These are phyloP conservation scores for Falco punctatus DNA, from an alignment of 2,113 vertebrate species.

Conservation along the genomic window DNA sequence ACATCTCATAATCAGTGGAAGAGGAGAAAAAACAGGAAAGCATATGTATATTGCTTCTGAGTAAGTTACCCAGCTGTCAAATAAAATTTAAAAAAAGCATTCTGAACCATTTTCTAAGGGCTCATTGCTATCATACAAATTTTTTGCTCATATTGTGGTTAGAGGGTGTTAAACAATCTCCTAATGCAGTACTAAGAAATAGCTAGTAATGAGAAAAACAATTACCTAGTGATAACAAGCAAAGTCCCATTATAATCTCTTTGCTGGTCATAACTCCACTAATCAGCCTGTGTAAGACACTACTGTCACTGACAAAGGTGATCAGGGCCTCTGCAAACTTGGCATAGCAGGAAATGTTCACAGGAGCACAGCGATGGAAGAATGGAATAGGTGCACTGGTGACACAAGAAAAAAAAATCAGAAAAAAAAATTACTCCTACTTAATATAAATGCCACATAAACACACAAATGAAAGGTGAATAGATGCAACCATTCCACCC, in stretches of 20 bases:
- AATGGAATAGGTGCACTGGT: conserved; percentile 92
- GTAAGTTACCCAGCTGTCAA: conserved; percentile 42
- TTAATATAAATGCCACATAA: conserved; percentile 87
- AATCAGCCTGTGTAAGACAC: conserved; percentile 94
- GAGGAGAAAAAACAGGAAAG: conserved; percentile 41
- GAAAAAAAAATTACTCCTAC: conserved; percentile 90
- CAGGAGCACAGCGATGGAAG: conserved; percentile 97
- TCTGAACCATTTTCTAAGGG: conserved; percentile 40
- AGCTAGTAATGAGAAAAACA: conserved; percentile 86
- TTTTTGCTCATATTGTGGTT: conserved; percentile 52
- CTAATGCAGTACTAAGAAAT: conserved; percentile 76
- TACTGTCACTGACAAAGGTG: conserved; percentile 96
- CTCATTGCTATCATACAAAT: conserved; percentile 15
- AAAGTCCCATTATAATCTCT: conserved; percentile 98
- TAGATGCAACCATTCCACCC: conserved; percentile 76
- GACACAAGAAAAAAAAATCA: conserved; percentile 88
- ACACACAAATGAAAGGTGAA: conserved; percentile 86
- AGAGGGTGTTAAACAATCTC: conserved; percentile 72
- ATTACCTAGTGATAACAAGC: conserved; percentile 96
- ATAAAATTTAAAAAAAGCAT: conserved; percentile 44
- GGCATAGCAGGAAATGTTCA: conserved; percentile 96
- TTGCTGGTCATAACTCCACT: conserved; percentile 96
- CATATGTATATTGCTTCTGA: conserved; percentile 48
- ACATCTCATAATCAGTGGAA: not conserved
- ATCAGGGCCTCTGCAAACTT: conserved; percentile 96